Conservation (phyloP, 2,888 invertebrate genomes). For the Dorcus hopei region DNA sequence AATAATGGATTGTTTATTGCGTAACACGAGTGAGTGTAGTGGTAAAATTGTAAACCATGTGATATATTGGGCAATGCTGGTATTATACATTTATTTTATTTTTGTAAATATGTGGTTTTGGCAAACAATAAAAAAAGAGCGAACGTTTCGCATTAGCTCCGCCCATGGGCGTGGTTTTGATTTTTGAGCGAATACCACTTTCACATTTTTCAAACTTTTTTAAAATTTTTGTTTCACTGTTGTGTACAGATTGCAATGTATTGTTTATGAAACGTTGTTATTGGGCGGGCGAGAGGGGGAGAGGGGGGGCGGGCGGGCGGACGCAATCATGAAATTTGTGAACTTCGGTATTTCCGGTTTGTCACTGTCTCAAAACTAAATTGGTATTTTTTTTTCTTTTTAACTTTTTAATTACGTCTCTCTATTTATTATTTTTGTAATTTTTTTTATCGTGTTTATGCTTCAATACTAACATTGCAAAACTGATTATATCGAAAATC, state of each 20-base stretch:
- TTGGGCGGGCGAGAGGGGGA: no score
- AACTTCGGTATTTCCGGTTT: constrained; percentile 12
- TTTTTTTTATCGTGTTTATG: background rate
- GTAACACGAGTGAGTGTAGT: constrained; percentile 7
- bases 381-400: background rate
- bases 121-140: constrained; percentile 19
- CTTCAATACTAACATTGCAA: constrained; percentile 12
- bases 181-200: constrained; percentile 13
- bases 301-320: no score
- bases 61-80: constrained; percentile 32
- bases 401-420: background rate
- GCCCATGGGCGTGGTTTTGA: background rate
- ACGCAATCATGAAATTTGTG: constrained; percentile 9
- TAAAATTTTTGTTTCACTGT: constrained; percentile 20
- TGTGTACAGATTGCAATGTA: constrained; percentile 29
- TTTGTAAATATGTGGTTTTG: constrained; percentile 26
- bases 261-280: no score
- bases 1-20: no score
- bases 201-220: constrained; percentile 6
- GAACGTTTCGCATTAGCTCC: no score
- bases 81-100: constrained; percentile 21
- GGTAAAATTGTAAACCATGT: constrained; percentile 15
- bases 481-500: constrained; percentile 16
- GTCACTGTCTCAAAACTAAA: background rate
- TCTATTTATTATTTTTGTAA: constrained; percentile 1